phyloP scores from a whole-genome alignment of 2,113 vertebrate species.

The Etheostoma spectabile region DNA sequence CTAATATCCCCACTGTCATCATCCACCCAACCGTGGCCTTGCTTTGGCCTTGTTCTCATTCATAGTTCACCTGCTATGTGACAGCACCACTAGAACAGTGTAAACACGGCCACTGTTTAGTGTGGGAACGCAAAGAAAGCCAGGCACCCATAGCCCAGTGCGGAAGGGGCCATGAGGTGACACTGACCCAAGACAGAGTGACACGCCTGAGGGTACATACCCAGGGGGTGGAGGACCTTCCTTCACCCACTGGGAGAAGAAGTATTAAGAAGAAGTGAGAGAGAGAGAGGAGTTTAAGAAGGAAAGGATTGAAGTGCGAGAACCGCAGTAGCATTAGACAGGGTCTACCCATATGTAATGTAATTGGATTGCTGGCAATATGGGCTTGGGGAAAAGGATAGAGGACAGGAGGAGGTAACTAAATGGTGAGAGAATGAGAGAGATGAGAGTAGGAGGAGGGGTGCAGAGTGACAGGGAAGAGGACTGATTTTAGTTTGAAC shows the following conservation, averaged over 20 bases:
- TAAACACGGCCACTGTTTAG: conserved; percentile 66
- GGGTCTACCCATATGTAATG: conserved; percentile 36
- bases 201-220: conserved; percentile 1
- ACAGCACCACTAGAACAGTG: conserved; percentile 38
- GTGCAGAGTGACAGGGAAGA: conserved; percentile 25
- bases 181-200: conserved; percentile 23
- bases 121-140: conserved; percentile 68
- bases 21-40: not conserved
- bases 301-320: not conserved
- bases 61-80: conserved; percentile 57
- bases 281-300: not conserved
- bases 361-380: conserved; percentile 59
- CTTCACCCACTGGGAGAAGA: not conserved
- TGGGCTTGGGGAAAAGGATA: conserved; percentile 33
- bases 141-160: conserved; percentile 26
- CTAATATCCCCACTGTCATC: not conserved
- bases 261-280: not conserved
- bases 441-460: conserved; percentile 30
- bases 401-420: conserved; percentile 41
- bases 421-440: conserved; percentile 18
- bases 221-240: not conserved
- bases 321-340: conserved; percentile 7
- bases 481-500: conserved; percentile 69
- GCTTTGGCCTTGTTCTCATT: conserved; percentile 23
- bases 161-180: conserved; percentile 31